Evolutionary conservation across 2,888 invertebrate genomes (phyloP).

Genomic region (Tridacna gigas): DNA sequence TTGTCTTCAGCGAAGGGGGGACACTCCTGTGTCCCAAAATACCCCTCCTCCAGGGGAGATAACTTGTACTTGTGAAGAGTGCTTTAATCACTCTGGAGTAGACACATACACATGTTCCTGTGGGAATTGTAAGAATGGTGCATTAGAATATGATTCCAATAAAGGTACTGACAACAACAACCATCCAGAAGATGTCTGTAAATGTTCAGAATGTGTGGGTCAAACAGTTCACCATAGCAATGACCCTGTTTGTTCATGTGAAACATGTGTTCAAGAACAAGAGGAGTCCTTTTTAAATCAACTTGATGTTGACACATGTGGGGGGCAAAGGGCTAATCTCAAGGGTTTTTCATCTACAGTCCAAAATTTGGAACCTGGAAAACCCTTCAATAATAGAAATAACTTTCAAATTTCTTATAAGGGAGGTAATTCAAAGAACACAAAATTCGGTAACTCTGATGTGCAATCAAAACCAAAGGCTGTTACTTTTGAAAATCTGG

Average conservation of each 20-base stretch:
- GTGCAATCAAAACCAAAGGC: constrained; percentile 13
- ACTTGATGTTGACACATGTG: background rate
- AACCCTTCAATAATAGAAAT: constrained; percentile 6
- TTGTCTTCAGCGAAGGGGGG: constrained; percentile 45
- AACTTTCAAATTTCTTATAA: background rate
- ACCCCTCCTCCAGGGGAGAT: constrained; percentile 39
- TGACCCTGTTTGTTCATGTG: constrained; percentile 31
- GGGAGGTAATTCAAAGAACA: constrained; percentile 34
- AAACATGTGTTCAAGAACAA: constrained; percentile 24
- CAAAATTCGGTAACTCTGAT: constrained; percentile 32
- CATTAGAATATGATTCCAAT: background rate
- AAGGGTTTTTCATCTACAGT: constrained; percentile 38
- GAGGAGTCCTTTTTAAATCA: constrained; percentile 3
- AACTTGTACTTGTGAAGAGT: constrained; percentile 62
- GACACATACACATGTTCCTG: constrained; percentile 56
- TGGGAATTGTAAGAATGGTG: constrained; percentile 44
- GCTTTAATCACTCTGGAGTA: constrained; percentile 38
- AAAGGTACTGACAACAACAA: constrained; percentile 37
- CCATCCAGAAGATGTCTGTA: constrained; percentile 39
- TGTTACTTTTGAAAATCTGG: constrained; percentile 16
- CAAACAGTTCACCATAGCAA: constrained; percentile 10
- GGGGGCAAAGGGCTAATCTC: constrained; percentile 29
- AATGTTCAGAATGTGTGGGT: constrained; percentile 43
- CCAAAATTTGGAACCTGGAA: constrained; percentile 17
- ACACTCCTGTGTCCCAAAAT: constrained; percentile 4